These are phyloP conservation scores for Forbesichthys agassizii DNA, from an alignment of 2,113 vertebrate genomes.

Conservation along the genomic window DNA sequence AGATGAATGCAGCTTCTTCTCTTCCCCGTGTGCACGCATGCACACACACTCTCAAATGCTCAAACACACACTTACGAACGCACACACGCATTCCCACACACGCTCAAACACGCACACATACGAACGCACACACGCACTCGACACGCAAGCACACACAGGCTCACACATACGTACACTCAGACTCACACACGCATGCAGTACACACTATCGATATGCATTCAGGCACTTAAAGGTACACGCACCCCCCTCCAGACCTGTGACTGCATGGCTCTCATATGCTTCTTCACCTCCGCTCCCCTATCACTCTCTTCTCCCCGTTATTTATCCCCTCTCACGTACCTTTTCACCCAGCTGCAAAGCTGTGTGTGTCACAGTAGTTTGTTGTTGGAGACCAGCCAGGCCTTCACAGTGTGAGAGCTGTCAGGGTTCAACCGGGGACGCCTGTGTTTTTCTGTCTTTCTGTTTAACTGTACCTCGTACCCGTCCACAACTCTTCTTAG, in stretches of 20 bases:
- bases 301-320: not conserved
- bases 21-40: slow-evolving; percentile 69
- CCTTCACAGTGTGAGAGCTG: not conserved
- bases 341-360: slow-evolving; percentile 16
- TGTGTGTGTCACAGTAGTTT: slow-evolving; percentile 4
- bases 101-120: slow-evolving; percentile 45
- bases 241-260: not conserved
- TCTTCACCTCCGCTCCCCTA: slow-evolving; percentile 9
- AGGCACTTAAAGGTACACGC: too few relatives aligned
- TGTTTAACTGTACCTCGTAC: too few relatives aligned
- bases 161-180: slow-evolving; percentile 50
- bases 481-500: too few relatives aligned
- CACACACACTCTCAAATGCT: slow-evolving; percentile 30
- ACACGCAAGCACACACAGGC: slow-evolving; percentile 3
- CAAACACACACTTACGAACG: slow-evolving; percentile 27
- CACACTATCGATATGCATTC: not conserved
- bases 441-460: too few relatives aligned
- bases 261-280: not conserved
- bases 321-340: not conserved
- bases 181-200: slow-evolving; percentile 23
- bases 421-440: not conserved
- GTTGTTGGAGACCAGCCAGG: not conserved
- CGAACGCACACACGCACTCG: slow-evolving; percentile 30
- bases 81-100: slow-evolving; percentile 40
- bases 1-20: not conserved